Evolutionary conservation across 1,140 invertebrate genomes (phyloP).

Genomic region (Aricia agestis): DNA sequence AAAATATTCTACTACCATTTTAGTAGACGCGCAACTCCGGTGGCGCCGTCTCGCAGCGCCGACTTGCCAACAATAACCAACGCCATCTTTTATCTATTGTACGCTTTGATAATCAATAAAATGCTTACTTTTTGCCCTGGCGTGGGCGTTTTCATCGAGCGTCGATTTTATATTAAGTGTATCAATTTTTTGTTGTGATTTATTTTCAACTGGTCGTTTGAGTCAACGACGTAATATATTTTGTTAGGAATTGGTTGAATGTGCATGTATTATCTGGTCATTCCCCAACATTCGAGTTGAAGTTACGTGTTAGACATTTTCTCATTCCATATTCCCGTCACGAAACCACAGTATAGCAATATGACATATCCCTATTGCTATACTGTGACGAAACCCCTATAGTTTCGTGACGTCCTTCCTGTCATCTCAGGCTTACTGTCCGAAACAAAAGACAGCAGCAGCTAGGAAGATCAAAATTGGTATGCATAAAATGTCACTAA

Average conservation of each 20-base stretch:
- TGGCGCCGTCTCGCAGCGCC: conserved; percentile 65
- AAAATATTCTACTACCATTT: conserved; percentile 74
- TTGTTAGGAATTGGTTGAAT: background rate
- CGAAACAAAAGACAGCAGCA: too few relatives aligned
- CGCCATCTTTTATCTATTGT: conserved; percentile 72
- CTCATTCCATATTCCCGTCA: background rate
- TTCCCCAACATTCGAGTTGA: background rate
- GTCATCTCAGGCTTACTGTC: too few relatives aligned
- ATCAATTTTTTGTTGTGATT: background rate
- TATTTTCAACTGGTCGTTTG: background rate
- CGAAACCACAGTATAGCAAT: too few relatives aligned
- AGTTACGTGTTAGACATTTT: background rate
- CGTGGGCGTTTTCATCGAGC: conserved; percentile 16
- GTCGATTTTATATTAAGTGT: conserved; percentile 7
- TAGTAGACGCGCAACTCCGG: conserved; percentile 67
- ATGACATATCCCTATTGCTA: too few relatives aligned
- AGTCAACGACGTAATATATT: conserved; percentile 1
- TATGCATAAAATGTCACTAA: too few relatives aligned
- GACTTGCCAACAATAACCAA: conserved; percentile 62
- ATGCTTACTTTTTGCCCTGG: conserved; percentile 46
- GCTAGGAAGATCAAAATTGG: too few relatives aligned
- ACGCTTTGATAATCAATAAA: conserved; percentile 69
- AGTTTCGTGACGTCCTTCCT: too few relatives aligned
- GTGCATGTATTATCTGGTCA: background rate
- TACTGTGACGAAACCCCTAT: too few relatives aligned